Percentiles rank a stretch among this genome's conserved stretches.
Conservation (phyloP, 2,888 invertebrate species). For the Nezara viridula region DNA sequence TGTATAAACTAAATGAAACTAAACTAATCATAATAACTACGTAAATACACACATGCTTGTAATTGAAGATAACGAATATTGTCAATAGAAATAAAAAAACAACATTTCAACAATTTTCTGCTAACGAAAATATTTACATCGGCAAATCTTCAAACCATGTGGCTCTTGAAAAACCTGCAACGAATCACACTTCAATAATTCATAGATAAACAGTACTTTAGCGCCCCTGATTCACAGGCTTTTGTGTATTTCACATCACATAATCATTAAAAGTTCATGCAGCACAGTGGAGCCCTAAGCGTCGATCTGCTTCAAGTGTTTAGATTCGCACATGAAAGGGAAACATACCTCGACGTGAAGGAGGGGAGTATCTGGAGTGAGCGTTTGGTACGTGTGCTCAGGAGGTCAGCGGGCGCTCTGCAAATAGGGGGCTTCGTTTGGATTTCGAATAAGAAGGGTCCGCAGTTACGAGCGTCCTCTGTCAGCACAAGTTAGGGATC, state of each 20-base stretch:
- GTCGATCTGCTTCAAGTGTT: not conserved
- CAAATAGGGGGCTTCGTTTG: constrained; percentile 27
- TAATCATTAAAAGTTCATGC: not conserved
- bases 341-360: not conserved
- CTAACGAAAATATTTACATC: too few species aligned
- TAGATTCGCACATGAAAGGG: constrained; percentile 30
- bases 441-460: constrained; percentile 20
- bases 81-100: too few species aligned
- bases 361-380: not conserved
- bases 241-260: not conserved
- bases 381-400: not conserved
- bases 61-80: too few species aligned
- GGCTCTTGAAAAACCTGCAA: too few species aligned
- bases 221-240: not conserved
- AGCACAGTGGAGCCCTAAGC: not conserved
- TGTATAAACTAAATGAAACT: too few species aligned
- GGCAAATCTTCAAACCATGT: too few species aligned
- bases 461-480: constrained; percentile 33
- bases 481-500: constrained; percentile 26
- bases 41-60: too few species aligned
- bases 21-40: too few species aligned
- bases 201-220: not conserved
- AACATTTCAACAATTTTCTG: too few species aligned
- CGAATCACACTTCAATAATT: not conserved
- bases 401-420: constrained; percentile 34